These are phyloP conservation scores for Myiothlypis chrysogaster DNA, from an alignment of 2,797 vertebrate species.

Conservation along the genomic window DNA sequence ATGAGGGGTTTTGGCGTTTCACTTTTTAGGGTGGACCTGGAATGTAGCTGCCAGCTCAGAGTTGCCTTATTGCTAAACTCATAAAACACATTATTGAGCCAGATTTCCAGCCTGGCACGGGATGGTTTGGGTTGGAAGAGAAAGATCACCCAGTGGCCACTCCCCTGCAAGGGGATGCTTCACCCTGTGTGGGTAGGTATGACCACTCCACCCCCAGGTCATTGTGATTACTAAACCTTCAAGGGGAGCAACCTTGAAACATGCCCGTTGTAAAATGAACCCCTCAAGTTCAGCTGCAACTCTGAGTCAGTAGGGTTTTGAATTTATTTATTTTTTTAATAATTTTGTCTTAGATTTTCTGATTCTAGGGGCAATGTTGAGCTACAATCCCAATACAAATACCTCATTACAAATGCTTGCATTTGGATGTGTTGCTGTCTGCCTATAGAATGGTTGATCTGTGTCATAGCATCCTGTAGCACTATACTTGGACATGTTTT, in stretches of 20 bases:
- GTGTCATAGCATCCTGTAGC: neutral
- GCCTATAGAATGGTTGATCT: neutral
- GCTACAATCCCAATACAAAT: neutral
- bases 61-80: neutral
- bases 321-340: neutral
- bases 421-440: neutral
- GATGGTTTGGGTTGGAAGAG: neutral
- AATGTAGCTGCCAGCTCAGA: neutral
- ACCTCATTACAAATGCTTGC: neutral
- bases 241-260: neutral
- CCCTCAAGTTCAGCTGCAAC: neutral
- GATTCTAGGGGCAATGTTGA: neutral
- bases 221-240: neutral
- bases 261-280: neutral
- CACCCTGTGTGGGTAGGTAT: rapidly evolving
- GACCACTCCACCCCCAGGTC: neutral
- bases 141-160: neutral
- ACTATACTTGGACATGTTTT: neutral
- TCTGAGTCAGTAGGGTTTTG: neutral
- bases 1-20: neutral
- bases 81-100: neutral
- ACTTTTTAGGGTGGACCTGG: neutral
- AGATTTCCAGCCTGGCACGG: neutral
- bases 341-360: neutral
- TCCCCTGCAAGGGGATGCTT: neutral